Conservation (phyloP, 2,888 invertebrate species). For the Serripes groenlandicus region DNA sequence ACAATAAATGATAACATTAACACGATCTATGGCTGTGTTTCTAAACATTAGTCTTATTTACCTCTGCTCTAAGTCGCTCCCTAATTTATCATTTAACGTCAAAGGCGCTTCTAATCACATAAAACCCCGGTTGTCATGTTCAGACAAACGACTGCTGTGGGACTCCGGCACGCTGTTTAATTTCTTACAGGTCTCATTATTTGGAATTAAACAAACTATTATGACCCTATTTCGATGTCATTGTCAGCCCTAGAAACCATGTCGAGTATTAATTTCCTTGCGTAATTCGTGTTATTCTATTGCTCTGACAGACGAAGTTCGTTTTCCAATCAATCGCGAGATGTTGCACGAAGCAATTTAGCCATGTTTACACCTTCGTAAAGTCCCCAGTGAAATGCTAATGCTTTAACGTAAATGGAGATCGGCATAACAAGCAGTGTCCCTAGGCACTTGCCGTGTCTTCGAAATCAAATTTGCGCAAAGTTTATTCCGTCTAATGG, state of each 20-base stretch:
- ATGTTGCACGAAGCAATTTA: slow-evolving; percentile 48
- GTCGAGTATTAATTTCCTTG: slow-evolving; percentile 66
- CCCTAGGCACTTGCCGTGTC: slow-evolving; percentile 55
- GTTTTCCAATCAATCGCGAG: slow-evolving; percentile 56
- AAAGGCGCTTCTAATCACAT: slow-evolving; percentile 6
- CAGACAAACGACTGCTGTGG: slow-evolving; percentile 57
- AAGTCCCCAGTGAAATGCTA: slow-evolving; percentile 54
- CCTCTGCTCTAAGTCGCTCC: slow-evolving; percentile 11
- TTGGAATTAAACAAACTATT: slow-evolving; percentile 55
- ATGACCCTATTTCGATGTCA: slow-evolving; percentile 53
- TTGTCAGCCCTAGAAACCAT: slow-evolving; percentile 45
- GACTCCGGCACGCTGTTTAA: slow-evolving; percentile 47
- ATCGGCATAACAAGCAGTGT: slow-evolving; percentile 39
- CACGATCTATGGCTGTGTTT: slow-evolving; percentile 12
- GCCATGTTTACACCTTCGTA: slow-evolving; percentile 51
- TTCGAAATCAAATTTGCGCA: slow-evolving; percentile 66
- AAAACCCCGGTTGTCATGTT: slow-evolving; percentile 7
- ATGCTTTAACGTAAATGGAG: slow-evolving; percentile 65
- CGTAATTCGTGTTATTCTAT: slow-evolving; percentile 67
- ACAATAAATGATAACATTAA: slow-evolving; percentile 15
- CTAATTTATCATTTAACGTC: slow-evolving; percentile 19
- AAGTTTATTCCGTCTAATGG: slow-evolving; percentile 60
- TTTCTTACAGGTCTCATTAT: slow-evolving; percentile 44
- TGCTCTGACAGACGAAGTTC: slow-evolving; percentile 51
- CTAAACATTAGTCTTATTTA: slow-evolving; percentile 26